A percentile compares a stretch with the other conserved stretches of the same genome.
These are phyloP conservation scores for Eciton burchellii DNA, from an alignment of 1,140 invertebrate species.

Conservation along the genomic window DNA sequence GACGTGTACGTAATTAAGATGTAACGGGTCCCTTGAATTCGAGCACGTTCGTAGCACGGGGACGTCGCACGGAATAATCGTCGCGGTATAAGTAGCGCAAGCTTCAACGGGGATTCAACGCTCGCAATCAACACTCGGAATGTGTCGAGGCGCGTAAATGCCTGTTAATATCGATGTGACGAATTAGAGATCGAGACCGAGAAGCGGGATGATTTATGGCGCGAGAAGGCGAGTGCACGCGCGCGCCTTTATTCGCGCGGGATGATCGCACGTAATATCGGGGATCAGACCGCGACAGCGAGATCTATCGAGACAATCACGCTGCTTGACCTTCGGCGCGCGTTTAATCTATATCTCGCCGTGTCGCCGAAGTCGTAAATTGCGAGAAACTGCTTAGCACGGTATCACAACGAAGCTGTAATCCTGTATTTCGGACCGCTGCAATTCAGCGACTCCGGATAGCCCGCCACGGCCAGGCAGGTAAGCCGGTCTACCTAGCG, in stretches of 20 bases:
- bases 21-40: slow-evolving; percentile 58
- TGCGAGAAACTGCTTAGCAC: neutral
- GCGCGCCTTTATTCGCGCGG: no score
- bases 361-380: neutral
- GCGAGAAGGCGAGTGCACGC: neutral
- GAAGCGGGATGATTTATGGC: neutral
- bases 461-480: slow-evolving; percentile 26
- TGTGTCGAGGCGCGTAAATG: neutral
- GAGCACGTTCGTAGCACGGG: slow-evolving; percentile 26
- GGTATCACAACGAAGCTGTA: neutral
- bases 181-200: slow-evolving; percentile 13
- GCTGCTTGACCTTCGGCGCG: no score
- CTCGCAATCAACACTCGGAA: neutral
- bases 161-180: neutral
- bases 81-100: slow-evolving; percentile 24
- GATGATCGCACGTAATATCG: no score
- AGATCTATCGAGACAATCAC: neutral
- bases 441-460: slow-evolving; percentile 31
- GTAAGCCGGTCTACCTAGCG: slow-evolving; percentile 27
- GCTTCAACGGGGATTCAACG: neutral
- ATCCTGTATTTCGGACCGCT: neutral
- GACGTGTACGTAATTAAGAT: slow-evolving; percentile 68
- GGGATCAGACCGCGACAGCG: no score
- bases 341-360: neutral
- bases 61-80: slow-evolving; percentile 46